Evolutionary conservation across 2,888 invertebrate genomes (phyloP).

Genomic region (Eustalomyia histrio): DNA sequence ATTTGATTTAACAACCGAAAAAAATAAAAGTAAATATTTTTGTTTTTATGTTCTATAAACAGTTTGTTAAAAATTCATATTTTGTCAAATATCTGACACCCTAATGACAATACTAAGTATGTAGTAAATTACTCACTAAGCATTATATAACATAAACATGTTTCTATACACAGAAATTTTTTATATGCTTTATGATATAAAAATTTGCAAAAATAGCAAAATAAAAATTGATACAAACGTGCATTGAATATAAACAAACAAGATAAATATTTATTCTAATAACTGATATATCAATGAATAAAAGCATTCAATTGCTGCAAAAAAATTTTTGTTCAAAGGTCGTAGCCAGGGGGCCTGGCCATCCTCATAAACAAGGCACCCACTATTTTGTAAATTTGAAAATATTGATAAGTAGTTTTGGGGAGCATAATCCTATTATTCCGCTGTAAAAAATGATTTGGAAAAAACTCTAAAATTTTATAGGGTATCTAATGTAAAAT

Average conservation of each 20-base stretch:
- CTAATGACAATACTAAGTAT: too few species aligned
- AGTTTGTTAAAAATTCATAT: too few species aligned
- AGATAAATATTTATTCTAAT: neutral
- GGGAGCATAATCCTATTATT: too few species aligned
- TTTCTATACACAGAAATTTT: neutral
- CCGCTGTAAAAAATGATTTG: too few species aligned
- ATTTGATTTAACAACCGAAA: neutral
- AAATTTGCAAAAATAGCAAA: neutral
- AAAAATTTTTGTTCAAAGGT: neutral
- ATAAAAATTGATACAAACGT: slow-evolving; percentile 7
- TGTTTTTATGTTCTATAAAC: too few species aligned
- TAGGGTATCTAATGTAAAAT: too few species aligned
- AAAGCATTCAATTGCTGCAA: neutral
- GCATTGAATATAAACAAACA: neutral
- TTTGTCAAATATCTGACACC: neutral
- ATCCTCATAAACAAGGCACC: too few species aligned
- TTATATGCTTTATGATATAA: neutral
- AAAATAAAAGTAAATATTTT: too few species aligned
- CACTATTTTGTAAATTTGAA: too few species aligned
- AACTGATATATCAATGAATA: slow-evolving; percentile 1
- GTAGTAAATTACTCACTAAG: neutral
- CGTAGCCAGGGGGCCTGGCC: too few species aligned
- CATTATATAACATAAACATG: neutral
- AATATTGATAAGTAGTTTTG: too few species aligned
- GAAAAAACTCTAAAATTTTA: too few species aligned